Evolutionary conservation across 2,888 invertebrate species (phyloP).

Genomic region (Cordilura impudica): DNA sequence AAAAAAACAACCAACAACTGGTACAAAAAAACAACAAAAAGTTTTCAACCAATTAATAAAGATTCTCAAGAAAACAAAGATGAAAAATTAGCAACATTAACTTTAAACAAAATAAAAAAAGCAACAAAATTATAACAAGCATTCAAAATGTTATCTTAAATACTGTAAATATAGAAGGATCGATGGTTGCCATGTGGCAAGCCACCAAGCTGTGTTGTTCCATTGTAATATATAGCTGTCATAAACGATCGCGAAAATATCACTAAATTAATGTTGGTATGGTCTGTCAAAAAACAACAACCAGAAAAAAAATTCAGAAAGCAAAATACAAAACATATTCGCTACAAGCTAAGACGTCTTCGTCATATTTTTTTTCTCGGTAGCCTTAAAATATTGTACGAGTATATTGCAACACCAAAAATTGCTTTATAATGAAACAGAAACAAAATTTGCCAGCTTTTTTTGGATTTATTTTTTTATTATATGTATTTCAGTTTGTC

Average conservation of each 20-base stretch:
- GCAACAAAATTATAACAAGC: constrained; percentile 33
- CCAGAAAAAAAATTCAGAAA: background rate
- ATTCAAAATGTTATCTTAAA: constrained; percentile 23
- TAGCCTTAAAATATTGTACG: background rate
- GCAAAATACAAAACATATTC: background rate
- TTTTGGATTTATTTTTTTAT: background rate
- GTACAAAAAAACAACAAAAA: constrained; percentile 6
- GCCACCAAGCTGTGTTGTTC: constrained; percentile 18
- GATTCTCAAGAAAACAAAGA: constrained; percentile 6
- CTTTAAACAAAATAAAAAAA: background rate
- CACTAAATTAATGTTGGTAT: constrained; percentile 50
- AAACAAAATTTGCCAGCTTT: constrained; percentile 36
- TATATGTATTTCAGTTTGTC: constrained; percentile 10
- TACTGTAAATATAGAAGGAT: constrained; percentile 4
- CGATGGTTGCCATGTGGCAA: background rate
- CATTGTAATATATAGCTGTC: constrained; percentile 52
- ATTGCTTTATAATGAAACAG: constrained; percentile 35
- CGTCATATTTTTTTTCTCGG: constrained; percentile 9
- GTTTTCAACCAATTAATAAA: constrained; percentile 48
- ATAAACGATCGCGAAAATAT: constrained; percentile 53
- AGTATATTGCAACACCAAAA: constrained; percentile 24
- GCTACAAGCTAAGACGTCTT: background rate
- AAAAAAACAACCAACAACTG: constrained; percentile 8
- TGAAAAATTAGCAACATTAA: constrained; percentile 4
- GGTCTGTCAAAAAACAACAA: constrained; percentile 38